Base-by-base conservation (phyloP, 2,113 vertebrate genomes). In the Chionomys nivalis region DNA sequence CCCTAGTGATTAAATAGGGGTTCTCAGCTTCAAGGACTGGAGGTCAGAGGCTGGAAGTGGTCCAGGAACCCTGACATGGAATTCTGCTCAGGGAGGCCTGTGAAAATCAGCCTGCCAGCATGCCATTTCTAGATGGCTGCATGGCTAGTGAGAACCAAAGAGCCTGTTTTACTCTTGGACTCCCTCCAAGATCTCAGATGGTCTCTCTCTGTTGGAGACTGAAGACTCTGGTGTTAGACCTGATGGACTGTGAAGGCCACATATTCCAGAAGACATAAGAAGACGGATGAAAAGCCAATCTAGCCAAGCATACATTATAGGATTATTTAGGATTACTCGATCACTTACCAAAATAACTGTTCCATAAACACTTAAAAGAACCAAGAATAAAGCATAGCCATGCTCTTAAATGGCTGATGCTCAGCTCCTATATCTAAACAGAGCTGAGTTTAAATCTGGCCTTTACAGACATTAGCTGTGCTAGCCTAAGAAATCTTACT, bases 301-400 rank as follows among this genome's bases (percentile, higher is more conserved):
- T 3, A 42, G 3, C 24, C 31, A 44, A 3, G 31, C 16, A 58
- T 33, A 70, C 14, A 14, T 85, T 79, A 77, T 17, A 94, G 52
- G n/a, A 19, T 39, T 88, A 55, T 76, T 85, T 95, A 83, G 39
- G 47, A 83, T 73, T 87, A 90, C 33, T 90, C 94, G 61, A 7
- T 93, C 16, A 72, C 33, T 73, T 26, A 68, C 47, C 58, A 91
- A 89, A 79, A 66, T n/a, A 95, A 86, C 65, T 58, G 36, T 39
- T 52, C 19, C 52, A 81, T 33, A 94, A 73, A 92, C 2, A 81
- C 42, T 73, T 91, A 49, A 39, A 58, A 85, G 78, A 39, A 76
- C 8, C 47, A 94, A 82, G 39, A 65, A 87, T 68, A 87, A 91
- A 91, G 79, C 9, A 78, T 7, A 42, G n/a, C 7, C 16, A 21